Evolutionary conservation across 2,888 invertebrate genomes (phyloP), one percentile per base, ranked within the genome.

Genomic region (Noctua janthina): DNA sequence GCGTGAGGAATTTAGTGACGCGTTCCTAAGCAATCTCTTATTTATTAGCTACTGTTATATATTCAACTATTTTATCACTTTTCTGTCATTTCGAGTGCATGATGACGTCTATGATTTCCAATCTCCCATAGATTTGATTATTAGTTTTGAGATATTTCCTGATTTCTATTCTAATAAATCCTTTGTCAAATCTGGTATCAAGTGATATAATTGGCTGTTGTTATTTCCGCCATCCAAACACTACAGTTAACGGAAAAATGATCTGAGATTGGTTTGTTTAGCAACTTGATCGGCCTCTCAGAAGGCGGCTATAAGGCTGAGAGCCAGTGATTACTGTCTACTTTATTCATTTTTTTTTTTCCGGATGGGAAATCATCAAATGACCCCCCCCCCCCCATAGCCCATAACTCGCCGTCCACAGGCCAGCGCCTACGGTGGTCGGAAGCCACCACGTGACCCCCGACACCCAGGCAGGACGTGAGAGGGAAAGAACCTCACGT

Each of bases 61-160:
- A 62, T 29, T 46, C 46, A 59, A 39, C 17, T 20, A 49, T n/a
- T 23, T 29, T 67, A 23, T 79, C 59, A 23, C 15, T 15, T 62
- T 70, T 20, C 46, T 39, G 62, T 81, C 8, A 20, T 54, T 43
- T 81, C 29, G 4, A 81, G 11, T 46, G 13, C 43, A 15, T 51
- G 49, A 29, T 59, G 62, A 70, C 70, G 35, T 70, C 49, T 43
- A 62, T 69, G n/a, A 35, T 68, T 35, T 64, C 15, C 17, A 69
- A 69, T 59, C 8, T 59, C 29, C 29, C 29, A 29, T 39, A 68
- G 29, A 29, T 8, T 11, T 20, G 39, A 49, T 75, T 15, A 13
- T 29, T 15, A 5, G 0, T 51, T 64, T 51, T 17, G 4, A 51
- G 11, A 2, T 20, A 51, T 39, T 20, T 13, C 8, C n/a, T 66